These are phyloP conservation scores for Cosmorhoe ocellata DNA, from an alignment of 2,888 invertebrate genomes.

Conservation along the genomic window DNA sequence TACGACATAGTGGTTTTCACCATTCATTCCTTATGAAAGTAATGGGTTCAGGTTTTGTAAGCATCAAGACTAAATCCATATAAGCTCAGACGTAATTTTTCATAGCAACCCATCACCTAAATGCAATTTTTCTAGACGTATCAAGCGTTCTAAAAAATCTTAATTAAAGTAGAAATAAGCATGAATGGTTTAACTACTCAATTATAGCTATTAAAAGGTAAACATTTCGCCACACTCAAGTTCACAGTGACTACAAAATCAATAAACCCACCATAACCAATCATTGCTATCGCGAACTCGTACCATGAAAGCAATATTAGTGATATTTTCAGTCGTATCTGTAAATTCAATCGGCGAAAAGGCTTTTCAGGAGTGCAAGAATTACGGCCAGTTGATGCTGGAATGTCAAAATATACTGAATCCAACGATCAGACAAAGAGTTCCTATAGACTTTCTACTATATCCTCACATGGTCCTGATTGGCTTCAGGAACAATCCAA, in stretches of 20 bases:
- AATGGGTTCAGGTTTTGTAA: too few relatives aligned
- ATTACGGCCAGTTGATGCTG: slow-evolving; percentile 63
- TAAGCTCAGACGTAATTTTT: too few relatives aligned
- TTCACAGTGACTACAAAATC: slow-evolving; percentile 19
- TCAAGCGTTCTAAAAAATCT: background rate
- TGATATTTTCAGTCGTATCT: slow-evolving; percentile 23
- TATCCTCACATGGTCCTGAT: slow-evolving; percentile 85
- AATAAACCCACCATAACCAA: slow-evolving; percentile 27
- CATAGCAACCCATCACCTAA: too few relatives aligned
- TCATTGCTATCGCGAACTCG: slow-evolving; percentile 30
- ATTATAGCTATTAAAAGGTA: slow-evolving; percentile 5
- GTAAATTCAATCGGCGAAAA: slow-evolving; percentile 55
- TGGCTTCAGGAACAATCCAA: slow-evolving; percentile 50
- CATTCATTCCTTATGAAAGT: too few relatives aligned
- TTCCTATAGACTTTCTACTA: slow-evolving; percentile 73
- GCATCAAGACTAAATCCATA: too few relatives aligned
- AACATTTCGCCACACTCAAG: slow-evolving; percentile 25
- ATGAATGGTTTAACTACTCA: background rate
- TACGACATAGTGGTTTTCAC: too few relatives aligned
- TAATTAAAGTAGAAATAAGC: background rate
- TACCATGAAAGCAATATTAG: slow-evolving; percentile 25
- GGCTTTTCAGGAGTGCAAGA: slow-evolving; percentile 63
- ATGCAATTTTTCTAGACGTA: too few relatives aligned
- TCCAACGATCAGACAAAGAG: slow-evolving; percentile 56
- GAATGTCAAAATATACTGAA: slow-evolving; percentile 72